Evolutionary conservation across 2,797 vertebrate genomes (phyloP), one percentile per base, ranked within the genome.

Genomic region (Kryptolebias ocellatus): DNA sequence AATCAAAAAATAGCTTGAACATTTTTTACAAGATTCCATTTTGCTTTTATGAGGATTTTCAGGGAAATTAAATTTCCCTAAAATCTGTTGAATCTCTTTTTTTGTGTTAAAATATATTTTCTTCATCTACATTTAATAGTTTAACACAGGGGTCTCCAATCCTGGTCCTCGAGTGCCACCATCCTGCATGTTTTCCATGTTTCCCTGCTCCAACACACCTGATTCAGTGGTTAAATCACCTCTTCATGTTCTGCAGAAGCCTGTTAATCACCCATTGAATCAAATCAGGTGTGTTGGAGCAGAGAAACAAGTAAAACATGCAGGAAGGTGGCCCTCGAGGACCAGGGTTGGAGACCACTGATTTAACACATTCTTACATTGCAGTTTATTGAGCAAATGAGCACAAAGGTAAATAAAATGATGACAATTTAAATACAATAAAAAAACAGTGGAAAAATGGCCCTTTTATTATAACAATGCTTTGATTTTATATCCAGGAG

Each of bases 381-480:
- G 20, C 20, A 24, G 20, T 6, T 45, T 20, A 53, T 53, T 61
- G 70, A 52, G 65, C 28, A 66, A 20, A 34, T 59, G 53, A 60
- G 66, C 39, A 52, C 37, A 67, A 24, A 68, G 9, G 34, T 47
- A 52, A 78, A 70, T 39, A 62, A 85, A 73, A 62, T 63, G 60
- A 78, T 9, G 72, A 58, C 47, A 68, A 44, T 70, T 81, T 45
- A 76, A 76, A 49, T 72, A 79, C 5, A 72, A 68, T 84, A 83
- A 88, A 58, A 77, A 45, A 27, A 67, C 29, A 69, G 69, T 78
- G 75, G 55, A 81, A 80, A 82, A 72, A 58, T 12, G 10, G 6
- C 56, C 20, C 8, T 24, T 44, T 53, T 63, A 46, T 65, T 14
- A 39, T 67, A 53, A 66, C 37, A 14, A 53, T 16, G 29, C 51